phyloP scores from a whole-genome alignment of 2,888 invertebrate genomes.

The Villa cingulata region DNA sequence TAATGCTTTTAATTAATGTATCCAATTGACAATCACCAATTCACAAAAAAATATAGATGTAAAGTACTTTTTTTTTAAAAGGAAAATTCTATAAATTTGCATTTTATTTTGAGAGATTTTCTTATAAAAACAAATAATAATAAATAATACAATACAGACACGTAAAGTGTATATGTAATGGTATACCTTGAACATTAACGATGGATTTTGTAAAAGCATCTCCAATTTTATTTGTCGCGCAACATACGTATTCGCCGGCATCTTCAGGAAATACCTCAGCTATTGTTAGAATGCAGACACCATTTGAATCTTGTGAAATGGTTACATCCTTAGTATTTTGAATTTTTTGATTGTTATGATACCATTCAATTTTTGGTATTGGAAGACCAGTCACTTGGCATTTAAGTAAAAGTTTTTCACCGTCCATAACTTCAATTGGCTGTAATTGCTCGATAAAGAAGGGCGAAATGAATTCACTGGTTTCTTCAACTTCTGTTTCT shows the following conservation, averaged over 20 bases:
- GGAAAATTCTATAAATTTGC: no score
- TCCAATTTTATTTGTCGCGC: constrained; percentile 70
- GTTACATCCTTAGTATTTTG: constrained; percentile 64
- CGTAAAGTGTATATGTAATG: not conserved
- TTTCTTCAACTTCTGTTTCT: constrained; percentile 39
- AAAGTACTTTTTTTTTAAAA: no score
- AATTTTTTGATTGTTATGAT: constrained; percentile 55
- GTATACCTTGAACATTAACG: constrained; percentile 67
- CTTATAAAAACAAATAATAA: no score
- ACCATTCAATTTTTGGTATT: constrained; percentile 69
- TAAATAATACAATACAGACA: no score
- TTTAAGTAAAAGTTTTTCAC: constrained; percentile 62
- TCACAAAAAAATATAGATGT: no score
- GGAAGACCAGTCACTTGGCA: constrained; percentile 67
- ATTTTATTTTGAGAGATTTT: no score
- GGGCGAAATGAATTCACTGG: constrained; percentile 54
- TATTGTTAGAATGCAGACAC: constrained; percentile 65
- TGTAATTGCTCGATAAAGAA: constrained; percentile 59
- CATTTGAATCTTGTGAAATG: constrained; percentile 61
- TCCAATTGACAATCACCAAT: no score
- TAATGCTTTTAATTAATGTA: no score
- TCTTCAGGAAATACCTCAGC: constrained; percentile 84
- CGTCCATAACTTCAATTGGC: constrained; percentile 74
- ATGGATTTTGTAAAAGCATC: constrained; percentile 62
- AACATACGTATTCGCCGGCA: constrained; percentile 73